phyloP scores from a whole-genome alignment of 2,888 invertebrate species.

The Malthinus flaveolus region DNA sequence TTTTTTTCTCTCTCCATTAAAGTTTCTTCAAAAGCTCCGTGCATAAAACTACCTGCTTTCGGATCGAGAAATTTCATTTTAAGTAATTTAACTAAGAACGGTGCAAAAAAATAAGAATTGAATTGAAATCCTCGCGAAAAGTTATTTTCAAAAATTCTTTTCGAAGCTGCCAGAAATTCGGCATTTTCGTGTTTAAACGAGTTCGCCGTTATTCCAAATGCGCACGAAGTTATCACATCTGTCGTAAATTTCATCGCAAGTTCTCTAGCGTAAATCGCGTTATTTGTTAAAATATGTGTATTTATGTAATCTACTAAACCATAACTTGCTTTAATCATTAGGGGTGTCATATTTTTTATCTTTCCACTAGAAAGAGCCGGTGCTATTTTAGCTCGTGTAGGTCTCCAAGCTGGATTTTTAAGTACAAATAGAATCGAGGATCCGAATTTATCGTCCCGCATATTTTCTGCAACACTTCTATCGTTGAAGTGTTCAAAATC shows the following conservation, averaged over 20 bases:
- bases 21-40: background rate
- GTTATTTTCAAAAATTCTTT: conserved; percentile 46
- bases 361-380: conserved; percentile 59
- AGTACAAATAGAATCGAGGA: conserved; percentile 52
- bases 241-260: conserved; percentile 52
- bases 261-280: conserved; percentile 43
- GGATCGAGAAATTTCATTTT: background rate
- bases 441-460: conserved; percentile 50
- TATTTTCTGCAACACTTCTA: conserved; percentile 51
- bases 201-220: conserved; percentile 54
- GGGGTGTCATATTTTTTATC: conserved; percentile 55
- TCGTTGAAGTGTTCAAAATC: conserved; percentile 55
- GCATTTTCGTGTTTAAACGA: conserved; percentile 48
- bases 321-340: conserved; percentile 50
- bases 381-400: conserved; percentile 55
- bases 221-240: conserved; percentile 55
- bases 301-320: conserved; percentile 45
- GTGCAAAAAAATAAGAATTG: background rate
- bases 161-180: conserved; percentile 49
- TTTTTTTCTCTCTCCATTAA: background rate
- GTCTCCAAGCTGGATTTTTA: conserved; percentile 57
- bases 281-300: conserved; percentile 43
- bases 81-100: background rate
- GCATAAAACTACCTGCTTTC: background rate
- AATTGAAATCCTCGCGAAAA: conserved; percentile 26